Base-by-base conservation (phyloP, 2,797 vertebrate species). In the Dallia pectoralis region DNA sequence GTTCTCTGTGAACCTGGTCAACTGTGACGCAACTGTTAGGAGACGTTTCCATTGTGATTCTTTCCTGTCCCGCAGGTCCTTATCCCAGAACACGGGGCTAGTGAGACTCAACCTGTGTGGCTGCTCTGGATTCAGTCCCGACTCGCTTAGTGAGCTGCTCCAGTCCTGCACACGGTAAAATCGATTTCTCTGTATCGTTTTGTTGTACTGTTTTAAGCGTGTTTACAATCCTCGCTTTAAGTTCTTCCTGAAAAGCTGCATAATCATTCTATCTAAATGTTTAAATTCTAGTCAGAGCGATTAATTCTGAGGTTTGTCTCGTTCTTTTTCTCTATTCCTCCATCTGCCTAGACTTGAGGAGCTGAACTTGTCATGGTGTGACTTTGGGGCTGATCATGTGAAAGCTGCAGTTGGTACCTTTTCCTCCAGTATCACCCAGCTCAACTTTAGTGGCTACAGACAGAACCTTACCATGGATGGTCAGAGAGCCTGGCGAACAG, bases 381-480 rank as follows among this genome's bases (percentile, higher is more conserved):
- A 92, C 72, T 97, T 99, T 77, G 93, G 77, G 63, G 86, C 73
- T 0, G 72, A 89, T 3, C 96, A 98, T 0, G 92, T 99, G 69
- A 93, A 91, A 80, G 89, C 86, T 0, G 88, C 95, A 0, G 93
- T 96, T 0, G 79, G 5, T 0, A 85, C 93, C 0, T 0, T 98
- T 59, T 89, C 93, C 4, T 61, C 91, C 22, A 83, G 82, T 0
- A 25, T 98, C 61, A 93, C 86, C 0, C 92, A 95, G 18, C 90
- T 99, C 66, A 99, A 98, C 89, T 86, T 99, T 75, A 97, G 97
- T 4, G 97, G 97, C 25, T 98, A 99, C 88, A 91, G 97, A 76
- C 94, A 96, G 72, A 94, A 92, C 77, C 91, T 98, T 32, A 89
- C 88, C 4, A 91, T 91, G 72, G 14, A 89, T 76, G 94, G 95